Percentiles rank a stretch among this genome's conserved stretches.
Conservation (phyloP, 2,888 invertebrate genomes). For the Calliopum simillimum region DNA sequence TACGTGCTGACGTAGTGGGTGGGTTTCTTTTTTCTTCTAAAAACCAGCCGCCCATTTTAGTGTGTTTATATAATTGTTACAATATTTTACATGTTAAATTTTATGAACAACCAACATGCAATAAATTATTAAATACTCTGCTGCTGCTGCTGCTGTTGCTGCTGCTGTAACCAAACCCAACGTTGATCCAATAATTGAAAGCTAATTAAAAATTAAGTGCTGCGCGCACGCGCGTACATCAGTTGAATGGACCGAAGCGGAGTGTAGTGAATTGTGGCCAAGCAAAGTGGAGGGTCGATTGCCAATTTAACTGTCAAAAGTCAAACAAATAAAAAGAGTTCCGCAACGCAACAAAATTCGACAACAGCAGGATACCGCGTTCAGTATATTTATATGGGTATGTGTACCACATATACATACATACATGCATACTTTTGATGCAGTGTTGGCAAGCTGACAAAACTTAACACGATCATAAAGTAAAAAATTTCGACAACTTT, state of each 20-base stretch:
- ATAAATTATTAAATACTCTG: background rate
- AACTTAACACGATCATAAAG: constrained; percentile 43
- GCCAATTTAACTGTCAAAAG: background rate
- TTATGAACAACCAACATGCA: background rate
- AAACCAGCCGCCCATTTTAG: background rate
- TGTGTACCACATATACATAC: constrained; percentile 20
- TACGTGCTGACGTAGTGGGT: background rate
- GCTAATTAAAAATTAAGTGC: constrained; percentile 39
- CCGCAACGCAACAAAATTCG: background rate
- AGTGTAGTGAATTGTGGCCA: constrained; percentile 23
- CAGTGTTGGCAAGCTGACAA: constrained; percentile 27
- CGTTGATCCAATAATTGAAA: constrained; percentile 38
- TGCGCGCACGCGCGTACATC: constrained; percentile 25
- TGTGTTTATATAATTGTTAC: constrained; percentile 20
- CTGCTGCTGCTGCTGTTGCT: background rate
- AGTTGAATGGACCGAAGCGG: background rate
- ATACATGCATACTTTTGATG: too few relatives aligned
- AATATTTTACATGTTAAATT: constrained; percentile 9
- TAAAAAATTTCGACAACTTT: constrained; percentile 42
- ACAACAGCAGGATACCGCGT: constrained; percentile 5
- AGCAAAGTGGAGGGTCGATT: constrained; percentile 13
- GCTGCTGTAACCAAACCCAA: constrained; percentile 23
- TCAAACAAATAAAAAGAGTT: constrained; percentile 4
- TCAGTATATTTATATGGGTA: background rate
- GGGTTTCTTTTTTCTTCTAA: background rate